These are phyloP conservation scores for Arge pagana DNA, from an alignment of 2,888 invertebrate genomes.

Conservation along the genomic window DNA sequence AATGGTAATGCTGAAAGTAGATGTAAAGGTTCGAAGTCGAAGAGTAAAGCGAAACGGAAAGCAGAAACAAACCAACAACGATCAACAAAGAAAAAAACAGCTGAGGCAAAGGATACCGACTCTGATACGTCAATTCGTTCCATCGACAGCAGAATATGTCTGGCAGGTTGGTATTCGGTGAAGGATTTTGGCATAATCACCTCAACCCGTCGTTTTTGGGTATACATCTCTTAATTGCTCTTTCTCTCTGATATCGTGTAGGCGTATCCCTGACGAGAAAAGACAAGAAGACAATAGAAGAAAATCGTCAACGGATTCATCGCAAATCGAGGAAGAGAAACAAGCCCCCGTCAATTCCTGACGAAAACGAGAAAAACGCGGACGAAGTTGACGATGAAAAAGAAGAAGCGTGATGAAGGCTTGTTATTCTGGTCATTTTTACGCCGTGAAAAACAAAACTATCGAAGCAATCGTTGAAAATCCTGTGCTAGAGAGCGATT, in stretches of 20 bases:
- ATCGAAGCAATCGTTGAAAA: too few relatives aligned
- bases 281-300: conserved; percentile 33
- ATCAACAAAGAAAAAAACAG: conserved; percentile 3
- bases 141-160: conserved; percentile 38
- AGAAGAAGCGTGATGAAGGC: not conserved
- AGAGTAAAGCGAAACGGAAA: conserved; percentile 3
- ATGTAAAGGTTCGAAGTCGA: not conserved
- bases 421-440: too few relatives aligned
- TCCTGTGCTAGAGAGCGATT: too few relatives aligned
- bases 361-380: not conserved
- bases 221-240: too few relatives aligned
- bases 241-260: conserved; percentile 16
- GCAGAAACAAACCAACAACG: not conserved
- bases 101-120: conserved; percentile 16
- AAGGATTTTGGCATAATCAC: too few relatives aligned
- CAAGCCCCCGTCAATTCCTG: not conserved
- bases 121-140: conserved; percentile 41
- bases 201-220: too few relatives aligned
- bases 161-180: conserved; percentile 36
- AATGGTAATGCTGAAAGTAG: conserved; percentile 8
- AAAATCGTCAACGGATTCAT: conserved; percentile 25
- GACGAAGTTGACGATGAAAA: not conserved
- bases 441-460: too few relatives aligned
- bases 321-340: conserved; percentile 15
- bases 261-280: conserved; percentile 36